Conservation (phyloP, 1,140 invertebrate genomes). For the Caenorhabditis inopinata region DNA sequence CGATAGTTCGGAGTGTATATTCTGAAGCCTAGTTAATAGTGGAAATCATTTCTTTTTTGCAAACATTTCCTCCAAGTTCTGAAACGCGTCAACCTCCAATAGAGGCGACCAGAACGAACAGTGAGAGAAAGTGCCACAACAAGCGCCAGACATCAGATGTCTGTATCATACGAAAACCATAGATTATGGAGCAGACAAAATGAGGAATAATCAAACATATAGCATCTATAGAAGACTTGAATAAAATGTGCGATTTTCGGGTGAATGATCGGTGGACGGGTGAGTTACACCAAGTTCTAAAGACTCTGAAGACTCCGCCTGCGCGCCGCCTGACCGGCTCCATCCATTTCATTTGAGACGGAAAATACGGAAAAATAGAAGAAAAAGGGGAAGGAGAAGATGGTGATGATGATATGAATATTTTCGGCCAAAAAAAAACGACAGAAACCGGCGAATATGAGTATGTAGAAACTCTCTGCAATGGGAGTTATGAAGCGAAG, state of each 20-base stretch:
- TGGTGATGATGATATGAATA: slow-evolving; percentile 9
- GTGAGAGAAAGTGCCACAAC: too few relatives aligned
- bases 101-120: too few relatives aligned
- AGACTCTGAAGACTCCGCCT: slow-evolving; percentile 2
- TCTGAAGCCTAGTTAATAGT: too few relatives aligned
- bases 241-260: background rate
- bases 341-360: background rate
- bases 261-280: slow-evolving; percentile 14
- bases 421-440: background rate
- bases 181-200: too few relatives aligned
- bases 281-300: background rate
- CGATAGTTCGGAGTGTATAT: background rate
- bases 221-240: too few relatives aligned
- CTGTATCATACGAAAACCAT: too few relatives aligned
- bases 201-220: too few relatives aligned
- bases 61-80: too few relatives aligned
- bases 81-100: too few relatives aligned
- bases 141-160: too few relatives aligned
- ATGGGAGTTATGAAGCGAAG: background rate
- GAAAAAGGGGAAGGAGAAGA: background rate
- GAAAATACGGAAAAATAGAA: background rate
- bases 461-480: slow-evolving; percentile 1
- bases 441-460: background rate
- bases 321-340: background rate
- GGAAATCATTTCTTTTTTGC: too few relatives aligned